Evolutionary conservation across 2,797 vertebrate species (phyloP), one percentile per base, ranked within the genome.

Genomic region (Arctocebus calabarensis): DNA sequence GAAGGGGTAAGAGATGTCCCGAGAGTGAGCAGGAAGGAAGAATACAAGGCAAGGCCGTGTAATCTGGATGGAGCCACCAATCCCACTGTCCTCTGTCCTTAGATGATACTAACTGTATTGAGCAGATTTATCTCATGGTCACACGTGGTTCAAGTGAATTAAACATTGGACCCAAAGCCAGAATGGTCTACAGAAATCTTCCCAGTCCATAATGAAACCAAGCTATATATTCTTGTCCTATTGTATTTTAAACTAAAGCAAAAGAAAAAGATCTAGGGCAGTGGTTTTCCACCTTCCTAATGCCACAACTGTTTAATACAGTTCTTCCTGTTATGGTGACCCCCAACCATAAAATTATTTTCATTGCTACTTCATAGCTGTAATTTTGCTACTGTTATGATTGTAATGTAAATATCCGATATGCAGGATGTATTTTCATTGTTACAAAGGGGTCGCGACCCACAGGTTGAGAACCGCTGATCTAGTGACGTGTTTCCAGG

Each of bases 231-330:
- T 75, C 74, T 77, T 87, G n/a, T 10, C 40, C 8, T 68, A 6
- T 11, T 90, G 3, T 61, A 27, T 84, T 92, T 45, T 91, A 48
- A 88, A 90, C 40, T 52, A 77, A 90, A 84, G 37, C 84, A 77
- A 87, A 74, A 81, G 16, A 25, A 73, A 78, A 86, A 25, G 40
- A 74, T 17, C 37, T 52, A 52, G 14, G 14, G 48, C 48, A 52
- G 48, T 52, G 48, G 48, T 52, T 52, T 14, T 52, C 48, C 16
- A 52, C 48, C 48, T 52, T 52, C 48, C 48, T 52, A 52, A 52
- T 52, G 48, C 48, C 14, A 4, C 14, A 14, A 52, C 48, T 14
- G 14, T 52, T 52, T 52, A 52, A 52, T 52, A 52, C 48, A 52
- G 48, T 52, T 52, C 48, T 14, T 52, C 48, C 14, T 52, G 48